These are phyloP conservation scores for Copidosoma floridanum DNA, from an alignment of 1,140 invertebrate genomes.

Conservation along the genomic window DNA sequence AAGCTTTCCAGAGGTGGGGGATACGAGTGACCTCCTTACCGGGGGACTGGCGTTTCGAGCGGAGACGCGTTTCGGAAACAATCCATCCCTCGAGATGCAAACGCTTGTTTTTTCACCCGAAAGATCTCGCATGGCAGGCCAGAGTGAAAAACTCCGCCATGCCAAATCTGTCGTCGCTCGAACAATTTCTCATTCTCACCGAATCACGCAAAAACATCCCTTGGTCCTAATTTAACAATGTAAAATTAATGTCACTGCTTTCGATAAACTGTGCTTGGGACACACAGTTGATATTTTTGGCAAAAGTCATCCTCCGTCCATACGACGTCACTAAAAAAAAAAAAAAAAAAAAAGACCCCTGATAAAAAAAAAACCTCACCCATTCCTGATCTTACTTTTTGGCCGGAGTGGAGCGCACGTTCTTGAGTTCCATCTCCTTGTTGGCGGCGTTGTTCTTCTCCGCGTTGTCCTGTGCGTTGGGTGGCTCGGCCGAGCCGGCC, in stretches of 20 bases:
- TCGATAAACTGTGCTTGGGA: too few relatives aligned
- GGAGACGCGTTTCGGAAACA: too few relatives aligned
- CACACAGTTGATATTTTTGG: not conserved
- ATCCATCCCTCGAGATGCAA: too few relatives aligned
- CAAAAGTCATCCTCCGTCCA: not conserved
- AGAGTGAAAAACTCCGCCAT: conserved; percentile 1
- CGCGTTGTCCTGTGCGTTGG: conserved; percentile 64
- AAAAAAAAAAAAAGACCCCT: too few relatives aligned
- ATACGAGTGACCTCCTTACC: not conserved
- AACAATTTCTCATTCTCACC: too few relatives aligned
- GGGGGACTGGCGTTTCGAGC: too few relatives aligned
- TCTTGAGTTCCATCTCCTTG: conserved; percentile 84
- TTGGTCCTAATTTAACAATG: too few relatives aligned
- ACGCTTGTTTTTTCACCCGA: too few relatives aligned
- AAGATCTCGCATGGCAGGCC: conserved; percentile 5
- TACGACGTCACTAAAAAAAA: too few relatives aligned
- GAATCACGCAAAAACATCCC: too few relatives aligned
- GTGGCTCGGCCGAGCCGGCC: conserved; percentile 49
- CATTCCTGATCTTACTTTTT: conserved; percentile 67
- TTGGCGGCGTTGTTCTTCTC: conserved; percentile 78
- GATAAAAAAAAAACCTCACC: not conserved
- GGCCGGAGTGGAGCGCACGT: conserved; percentile 74
- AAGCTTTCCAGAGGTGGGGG: too few relatives aligned
- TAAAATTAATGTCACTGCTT: too few relatives aligned
- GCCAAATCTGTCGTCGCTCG: not conserved